Evolutionary conservation across 2,888 invertebrate species (phyloP).

Genomic region (Nezara viridula): DNA sequence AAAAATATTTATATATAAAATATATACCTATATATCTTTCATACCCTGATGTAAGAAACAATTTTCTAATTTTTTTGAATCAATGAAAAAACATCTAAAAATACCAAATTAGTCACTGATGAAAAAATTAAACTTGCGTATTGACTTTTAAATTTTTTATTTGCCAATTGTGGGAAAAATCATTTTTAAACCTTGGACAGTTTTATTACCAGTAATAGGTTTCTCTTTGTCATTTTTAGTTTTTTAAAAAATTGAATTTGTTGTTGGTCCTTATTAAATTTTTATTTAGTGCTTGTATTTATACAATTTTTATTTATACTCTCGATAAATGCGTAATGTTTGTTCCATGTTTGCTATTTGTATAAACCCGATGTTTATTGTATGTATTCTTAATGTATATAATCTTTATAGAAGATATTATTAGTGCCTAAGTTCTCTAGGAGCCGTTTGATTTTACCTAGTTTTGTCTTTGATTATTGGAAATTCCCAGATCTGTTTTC

Average conservation of each 20-base stretch:
- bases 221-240: background rate
- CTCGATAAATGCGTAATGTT: background rate
- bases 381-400: background rate
- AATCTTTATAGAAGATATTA: background rate
- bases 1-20: too few species aligned
- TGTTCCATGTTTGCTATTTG: background rate
- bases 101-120: background rate
- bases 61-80: background rate
- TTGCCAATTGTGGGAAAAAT: background rate
- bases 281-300: background rate
- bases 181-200: background rate
- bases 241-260: background rate
- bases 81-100: background rate
- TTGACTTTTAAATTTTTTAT: background rate
- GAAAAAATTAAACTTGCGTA: background rate
- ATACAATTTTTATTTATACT: background rate
- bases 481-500: background rate
- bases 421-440: background rate
- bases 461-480: background rate
- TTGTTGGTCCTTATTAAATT: background rate
- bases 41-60: background rate
- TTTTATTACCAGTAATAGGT: background rate
- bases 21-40: too few species aligned
- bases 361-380: background rate
- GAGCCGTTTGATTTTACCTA: background rate